Evolutionary conservation across 2,797 vertebrate genomes (phyloP).

Genomic region (Sebastes diploproa): DNA sequence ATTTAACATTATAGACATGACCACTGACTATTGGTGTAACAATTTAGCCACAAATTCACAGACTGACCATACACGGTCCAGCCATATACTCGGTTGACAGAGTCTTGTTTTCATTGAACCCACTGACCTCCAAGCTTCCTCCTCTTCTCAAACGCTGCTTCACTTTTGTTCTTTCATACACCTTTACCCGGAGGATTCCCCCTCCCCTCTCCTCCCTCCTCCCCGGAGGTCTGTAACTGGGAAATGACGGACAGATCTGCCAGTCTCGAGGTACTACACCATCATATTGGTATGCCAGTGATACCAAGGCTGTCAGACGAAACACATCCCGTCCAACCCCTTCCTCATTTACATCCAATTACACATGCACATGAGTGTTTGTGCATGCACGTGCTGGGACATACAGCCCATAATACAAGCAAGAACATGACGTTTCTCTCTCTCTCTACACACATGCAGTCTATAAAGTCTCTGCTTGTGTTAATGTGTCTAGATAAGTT

Average conservation of each 20-base stretch:
- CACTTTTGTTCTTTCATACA: not conserved
- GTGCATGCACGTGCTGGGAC: not conserved
- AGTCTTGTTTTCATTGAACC: constrained; percentile 3
- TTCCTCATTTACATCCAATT: constrained; percentile 43
- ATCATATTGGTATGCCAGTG: constrained; percentile 17
- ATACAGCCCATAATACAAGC: not conserved
- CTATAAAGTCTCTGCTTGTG: not conserved
- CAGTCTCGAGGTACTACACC: not conserved
- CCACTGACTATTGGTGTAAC: too few relatives aligned
- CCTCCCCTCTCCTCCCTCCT: not conserved
- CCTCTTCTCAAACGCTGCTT: not conserved
- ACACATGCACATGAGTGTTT: constrained; percentile 10
- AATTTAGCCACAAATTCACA: too few relatives aligned
- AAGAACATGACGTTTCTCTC: not conserved
- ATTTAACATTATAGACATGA: too few relatives aligned
- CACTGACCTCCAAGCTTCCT: not conserved
- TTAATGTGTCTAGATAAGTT: constrained; percentile 27
- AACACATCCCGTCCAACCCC: constrained; percentile 10
- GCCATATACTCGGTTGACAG: too few relatives aligned
- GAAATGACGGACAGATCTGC: constrained; percentile 36
- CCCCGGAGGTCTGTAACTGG: constrained; percentile 5
- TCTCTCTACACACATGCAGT: not conserved
- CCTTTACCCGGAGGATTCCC: not conserved
- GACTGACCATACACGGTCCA: too few relatives aligned
- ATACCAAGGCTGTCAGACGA: constrained; percentile 32